These are phyloP conservation scores for Apotomis turbidana DNA, from an alignment of 2,888 invertebrate species.

Conservation along the genomic window DNA sequence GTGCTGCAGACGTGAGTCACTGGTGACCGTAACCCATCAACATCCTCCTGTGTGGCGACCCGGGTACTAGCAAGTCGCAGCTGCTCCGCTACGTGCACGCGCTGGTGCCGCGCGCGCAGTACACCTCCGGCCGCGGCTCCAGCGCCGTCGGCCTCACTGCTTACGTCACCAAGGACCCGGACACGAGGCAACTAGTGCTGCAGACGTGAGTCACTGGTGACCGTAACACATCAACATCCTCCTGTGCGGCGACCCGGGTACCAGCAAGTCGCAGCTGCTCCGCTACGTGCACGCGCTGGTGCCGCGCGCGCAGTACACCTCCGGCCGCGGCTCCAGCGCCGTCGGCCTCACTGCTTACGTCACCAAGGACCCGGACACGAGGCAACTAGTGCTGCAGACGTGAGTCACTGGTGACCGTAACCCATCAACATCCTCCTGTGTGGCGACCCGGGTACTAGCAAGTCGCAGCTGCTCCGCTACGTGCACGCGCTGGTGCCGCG, in stretches of 20 bases:
- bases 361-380: no score
- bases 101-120: constrained; percentile 97
- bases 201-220: constrained; percentile 86
- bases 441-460: no score
- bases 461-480: no score
- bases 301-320: constrained; percentile 99
- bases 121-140: constrained; percentile 99
- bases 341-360: constrained; percentile 91
- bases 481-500: constrained; percentile 96
- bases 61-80: no score
- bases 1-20: constrained; percentile 91
- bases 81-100: constrained; percentile 79
- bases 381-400: no score
- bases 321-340: constrained; percentile 98
- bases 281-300: constrained; percentile 89
- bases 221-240: no score
- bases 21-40: no score
- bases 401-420: no score
- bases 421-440: no score
- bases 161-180: constrained; percentile 98
- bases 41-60: no score
- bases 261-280: no score
- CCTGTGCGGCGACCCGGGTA: no score
- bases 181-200: constrained; percentile 95
- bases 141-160: constrained; percentile 99